Evolutionary conservation across 2,888 invertebrate species (phyloP), one percentile per base, ranked within the genome.

Genomic region (Margaritifera margaritifera): DNA sequence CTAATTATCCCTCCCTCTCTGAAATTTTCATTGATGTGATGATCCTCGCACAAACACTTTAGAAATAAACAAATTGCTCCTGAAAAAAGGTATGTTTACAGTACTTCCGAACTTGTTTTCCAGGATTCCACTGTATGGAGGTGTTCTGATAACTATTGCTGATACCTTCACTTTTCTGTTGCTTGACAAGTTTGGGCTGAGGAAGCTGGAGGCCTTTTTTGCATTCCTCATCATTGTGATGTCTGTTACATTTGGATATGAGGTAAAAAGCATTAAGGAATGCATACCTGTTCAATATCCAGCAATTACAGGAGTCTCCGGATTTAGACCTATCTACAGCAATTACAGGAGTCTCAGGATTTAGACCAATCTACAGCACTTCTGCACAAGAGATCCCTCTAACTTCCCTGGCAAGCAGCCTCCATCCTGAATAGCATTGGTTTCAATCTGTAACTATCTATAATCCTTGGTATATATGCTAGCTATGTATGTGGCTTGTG

Each of bases 121-220:
- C 80, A 91, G 91, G 71, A 92, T 95, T 80, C 94, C 94, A 27
- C 90, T 96, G 67, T 96, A 94, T 92, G 94, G 91, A 58, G 96
- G 96, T 20, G 95, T 95, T 57, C 90, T 96, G 63, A 94, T 96
- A 74, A 96, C 96, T 15, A 93, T 96, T 65, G 88, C 80, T 1
- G 96, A 96, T 86, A 96, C 96, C 4, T 95, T 96, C 88, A 95
- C 95, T 6, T 96, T 96, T 90, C 91, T 96, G 79, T 92, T 95
- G 82, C 91, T 96, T 79, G 96, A 96, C 89, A 95, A 94, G 85
- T 96, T 95, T 63, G 90, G 92, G 15, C 87, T 92, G 65, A 91
- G 96, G 67, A 96, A 95, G 90, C 90, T 96, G 78, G 96, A 96
- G 90, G 91, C 94, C n/a, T 93, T 96, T 82, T 96, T 96, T 89